Conservation (phyloP, 2,797 vertebrate species). For the Lerista edwardsae region DNA sequence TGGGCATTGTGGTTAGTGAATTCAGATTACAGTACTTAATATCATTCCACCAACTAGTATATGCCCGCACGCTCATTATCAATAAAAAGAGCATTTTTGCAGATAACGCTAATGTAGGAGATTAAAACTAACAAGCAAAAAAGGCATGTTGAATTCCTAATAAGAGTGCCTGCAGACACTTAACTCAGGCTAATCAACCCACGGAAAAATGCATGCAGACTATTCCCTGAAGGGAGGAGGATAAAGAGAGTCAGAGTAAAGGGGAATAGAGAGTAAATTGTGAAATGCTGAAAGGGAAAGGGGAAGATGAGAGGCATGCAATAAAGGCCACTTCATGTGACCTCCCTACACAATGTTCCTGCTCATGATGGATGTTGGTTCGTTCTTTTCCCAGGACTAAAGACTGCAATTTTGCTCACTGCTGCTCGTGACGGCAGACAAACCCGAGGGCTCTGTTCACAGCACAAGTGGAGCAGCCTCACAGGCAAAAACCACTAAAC, state of each 20-base stretch:
- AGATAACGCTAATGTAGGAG: constrained; percentile 1
- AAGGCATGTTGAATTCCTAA: constrained; percentile 2
- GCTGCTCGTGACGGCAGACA: neutral
- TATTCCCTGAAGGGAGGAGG: neutral
- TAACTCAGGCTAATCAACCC: neutral
- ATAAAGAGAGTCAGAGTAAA: neutral
- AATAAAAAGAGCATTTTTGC: neutral
- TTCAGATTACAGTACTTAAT: constrained; percentile 5
- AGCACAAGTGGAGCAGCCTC: neutral
- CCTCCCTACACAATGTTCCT: too few relatives aligned
- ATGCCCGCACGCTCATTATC: constrained; percentile 4
- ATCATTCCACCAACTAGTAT: constrained; percentile 7
- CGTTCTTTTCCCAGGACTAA: neutral
- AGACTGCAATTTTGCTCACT: neutral
- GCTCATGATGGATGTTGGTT: neutral
- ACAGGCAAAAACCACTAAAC: neutral
- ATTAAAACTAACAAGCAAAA: constrained; percentile 4
- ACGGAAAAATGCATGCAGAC: neutral
- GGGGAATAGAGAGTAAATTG: neutral
- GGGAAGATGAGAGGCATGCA: neutral
- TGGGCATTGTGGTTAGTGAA: constrained; percentile 10
- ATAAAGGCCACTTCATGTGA: neutral
- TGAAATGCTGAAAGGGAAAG: neutral
- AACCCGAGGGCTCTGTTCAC: neutral
- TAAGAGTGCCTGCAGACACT: neutral